phyloP scores from a whole-genome alignment of 2,888 invertebrate species.

The Acleris emargana region DNA sequence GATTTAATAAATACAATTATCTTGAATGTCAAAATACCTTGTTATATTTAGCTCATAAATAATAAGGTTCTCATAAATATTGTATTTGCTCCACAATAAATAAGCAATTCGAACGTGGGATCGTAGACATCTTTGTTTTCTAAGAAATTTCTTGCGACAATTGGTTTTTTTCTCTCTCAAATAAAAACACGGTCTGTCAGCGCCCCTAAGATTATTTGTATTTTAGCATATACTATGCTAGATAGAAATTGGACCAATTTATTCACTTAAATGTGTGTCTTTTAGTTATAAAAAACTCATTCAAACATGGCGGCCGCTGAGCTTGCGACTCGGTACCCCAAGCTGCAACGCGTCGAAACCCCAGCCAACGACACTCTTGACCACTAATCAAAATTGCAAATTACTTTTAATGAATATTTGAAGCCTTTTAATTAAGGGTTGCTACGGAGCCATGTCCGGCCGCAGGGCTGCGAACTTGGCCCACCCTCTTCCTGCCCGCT shows the following conservation, averaged over 20 bases:
- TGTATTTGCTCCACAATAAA: constrained; percentile 57
- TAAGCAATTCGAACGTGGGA: constrained; percentile 11
- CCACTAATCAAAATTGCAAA: constrained; percentile 12
- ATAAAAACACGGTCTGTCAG: too few relatives aligned
- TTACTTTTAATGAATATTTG: constrained; percentile 13
- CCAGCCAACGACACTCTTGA: not conserved
- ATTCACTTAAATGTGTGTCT: too few relatives aligned
- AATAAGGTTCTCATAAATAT: constrained; percentile 52
- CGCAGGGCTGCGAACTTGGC: constrained; percentile 8
- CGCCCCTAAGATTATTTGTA: too few relatives aligned
- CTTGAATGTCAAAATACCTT: constrained; percentile 42
- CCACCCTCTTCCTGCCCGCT: constrained; percentile 13
- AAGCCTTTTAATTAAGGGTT: constrained; percentile 18
- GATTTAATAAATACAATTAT: constrained; percentile 41
- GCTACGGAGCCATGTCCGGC: constrained; percentile 5
- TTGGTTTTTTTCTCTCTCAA: not conserved
- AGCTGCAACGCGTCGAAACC: too few relatives aligned
- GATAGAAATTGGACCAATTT: too few relatives aligned
- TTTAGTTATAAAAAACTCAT: too few relatives aligned
- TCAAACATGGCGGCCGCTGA: too few relatives aligned
- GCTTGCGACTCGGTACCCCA: too few relatives aligned
- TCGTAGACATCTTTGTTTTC: constrained; percentile 6
- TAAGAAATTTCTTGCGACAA: not conserved
- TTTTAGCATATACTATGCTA: too few relatives aligned
- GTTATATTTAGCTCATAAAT: constrained; percentile 38